Evolutionary conservation across 1,140 invertebrate species (phyloP).

Genomic region (Orius insidiosus): DNA sequence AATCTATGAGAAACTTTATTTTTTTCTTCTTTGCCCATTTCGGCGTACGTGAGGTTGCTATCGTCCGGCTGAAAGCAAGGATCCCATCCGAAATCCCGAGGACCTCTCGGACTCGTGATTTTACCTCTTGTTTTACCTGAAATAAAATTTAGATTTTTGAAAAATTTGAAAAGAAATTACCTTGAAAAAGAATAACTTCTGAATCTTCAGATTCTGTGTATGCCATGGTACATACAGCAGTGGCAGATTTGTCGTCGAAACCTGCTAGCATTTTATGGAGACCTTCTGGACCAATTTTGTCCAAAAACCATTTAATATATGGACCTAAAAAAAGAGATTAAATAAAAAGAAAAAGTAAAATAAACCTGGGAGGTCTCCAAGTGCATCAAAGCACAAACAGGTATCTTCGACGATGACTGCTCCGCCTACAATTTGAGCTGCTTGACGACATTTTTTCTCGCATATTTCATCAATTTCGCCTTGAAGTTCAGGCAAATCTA

Average conservation of each 20-base stretch:
- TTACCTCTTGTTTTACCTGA: constrained; percentile 64
- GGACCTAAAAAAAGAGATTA: constrained; percentile 38
- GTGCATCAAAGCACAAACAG: constrained; percentile 80
- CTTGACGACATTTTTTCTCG: constrained; percentile 65
- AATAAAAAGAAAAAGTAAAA: background rate
- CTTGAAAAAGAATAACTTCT: constrained; percentile 57
- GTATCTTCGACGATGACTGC: constrained; percentile 92
- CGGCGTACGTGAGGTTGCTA: constrained; percentile 74
- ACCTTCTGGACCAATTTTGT: constrained; percentile 75
- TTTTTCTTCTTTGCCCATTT: constrained; percentile 71
- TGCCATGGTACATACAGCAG: constrained; percentile 83
- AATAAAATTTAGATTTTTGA: constrained; percentile 52
- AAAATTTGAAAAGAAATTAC: constrained; percentile 31
- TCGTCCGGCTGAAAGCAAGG: constrained; percentile 81
- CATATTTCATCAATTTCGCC: constrained; percentile 79
- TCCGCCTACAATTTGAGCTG: constrained; percentile 50
- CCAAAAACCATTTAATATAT: constrained; percentile 97
- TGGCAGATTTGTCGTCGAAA: constrained; percentile 85
- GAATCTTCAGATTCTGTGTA: constrained; percentile 43
- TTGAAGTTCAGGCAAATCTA: constrained; percentile 88
- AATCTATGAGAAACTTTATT: constrained; percentile 88
- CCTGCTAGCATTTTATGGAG: constrained; percentile 53
- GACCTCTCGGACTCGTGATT: constrained; percentile 77
- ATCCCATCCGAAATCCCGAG: constrained; percentile 90
- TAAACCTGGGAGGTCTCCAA: constrained; percentile 70